A percentile compares a stretch with the other conserved stretches of the same genome.
Conservation (phyloP, 2,888 invertebrate genomes). For the Cremastinae sp. region DNA sequence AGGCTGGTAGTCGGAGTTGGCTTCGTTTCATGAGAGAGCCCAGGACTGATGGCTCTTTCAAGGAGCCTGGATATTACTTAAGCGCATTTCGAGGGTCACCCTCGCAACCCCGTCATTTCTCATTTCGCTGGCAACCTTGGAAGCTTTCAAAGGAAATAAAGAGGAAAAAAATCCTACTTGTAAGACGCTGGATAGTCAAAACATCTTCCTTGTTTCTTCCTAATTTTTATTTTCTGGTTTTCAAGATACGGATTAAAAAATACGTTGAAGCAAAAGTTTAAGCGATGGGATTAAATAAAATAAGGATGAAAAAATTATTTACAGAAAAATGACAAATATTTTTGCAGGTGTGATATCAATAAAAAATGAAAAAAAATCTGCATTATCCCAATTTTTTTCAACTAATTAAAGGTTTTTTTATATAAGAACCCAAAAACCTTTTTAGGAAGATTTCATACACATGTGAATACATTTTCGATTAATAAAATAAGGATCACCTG, state of each 20-base stretch:
- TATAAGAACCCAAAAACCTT: too few species aligned
- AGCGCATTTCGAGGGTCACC: conserved; percentile 67
- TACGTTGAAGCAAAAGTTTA: too few species aligned
- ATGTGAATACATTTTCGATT: too few species aligned
- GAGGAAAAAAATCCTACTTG: background rate
- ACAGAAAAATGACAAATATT: too few species aligned
- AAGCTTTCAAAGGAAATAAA: conserved; percentile 35
- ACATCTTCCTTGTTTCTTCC: conserved; percentile 2
- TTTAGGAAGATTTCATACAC: too few species aligned
- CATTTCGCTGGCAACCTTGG: conserved; percentile 62
- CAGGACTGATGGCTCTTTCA: conserved; percentile 70
- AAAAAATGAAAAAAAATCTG: too few species aligned
- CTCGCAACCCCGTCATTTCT: conserved; percentile 64
- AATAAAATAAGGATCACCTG: too few species aligned
- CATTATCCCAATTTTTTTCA: too few species aligned
- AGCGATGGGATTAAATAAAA: too few species aligned
- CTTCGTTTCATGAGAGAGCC: conserved; percentile 46
- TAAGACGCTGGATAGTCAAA: background rate
- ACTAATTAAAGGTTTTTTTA: too few species aligned
- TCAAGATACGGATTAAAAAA: background rate
- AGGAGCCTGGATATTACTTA: conserved; percentile 70
- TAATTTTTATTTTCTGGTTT: conserved; percentile 3
- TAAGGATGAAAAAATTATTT: too few species aligned
- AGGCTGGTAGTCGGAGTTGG: conserved; percentile 52
- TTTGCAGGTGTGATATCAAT: too few species aligned